These are phyloP conservation scores for chimpanzee (Pan troglodytes) DNA, from an alignment of 2,113 vertebrate species.

Conservation along the genomic window DNA sequence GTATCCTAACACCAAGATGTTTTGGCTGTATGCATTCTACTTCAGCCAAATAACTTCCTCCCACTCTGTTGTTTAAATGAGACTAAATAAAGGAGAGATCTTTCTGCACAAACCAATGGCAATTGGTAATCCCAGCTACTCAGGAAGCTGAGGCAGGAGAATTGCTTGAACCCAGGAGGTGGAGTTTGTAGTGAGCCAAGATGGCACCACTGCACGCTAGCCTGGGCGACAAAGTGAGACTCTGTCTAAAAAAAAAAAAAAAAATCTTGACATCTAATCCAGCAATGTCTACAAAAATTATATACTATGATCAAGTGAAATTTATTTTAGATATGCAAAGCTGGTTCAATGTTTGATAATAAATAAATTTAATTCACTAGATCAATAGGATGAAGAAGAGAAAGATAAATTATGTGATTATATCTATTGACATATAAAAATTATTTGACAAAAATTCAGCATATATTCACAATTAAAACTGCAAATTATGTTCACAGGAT, in stretches of 20 bases:
- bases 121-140: too few relatives aligned
- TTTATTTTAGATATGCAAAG: not conserved
- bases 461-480: not conserved
- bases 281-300: too few relatives aligned
- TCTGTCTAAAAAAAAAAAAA: too few relatives aligned
- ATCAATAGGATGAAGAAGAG: too few relatives aligned
- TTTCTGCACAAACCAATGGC: too few relatives aligned
- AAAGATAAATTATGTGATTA: not conserved
- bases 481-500: not conserved
- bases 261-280: too few relatives aligned
- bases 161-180: too few relatives aligned
- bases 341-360: not conserved
- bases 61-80: not conserved
- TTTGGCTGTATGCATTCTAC: not conserved
- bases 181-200: not conserved
- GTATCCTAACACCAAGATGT: not conserved
- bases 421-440: not conserved
- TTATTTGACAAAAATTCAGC: not conserved
- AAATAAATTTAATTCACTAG: not conserved
- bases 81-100: not conserved
- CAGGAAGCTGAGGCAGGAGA: too few relatives aligned
- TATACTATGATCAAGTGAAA: too few relatives aligned
- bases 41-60: not conserved
- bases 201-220: too few relatives aligned
- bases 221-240: too few relatives aligned